Evolutionary conservation across 2,797 vertebrate species (phyloP).

Genomic region (Cryptoblepharus egeriae): DNA sequence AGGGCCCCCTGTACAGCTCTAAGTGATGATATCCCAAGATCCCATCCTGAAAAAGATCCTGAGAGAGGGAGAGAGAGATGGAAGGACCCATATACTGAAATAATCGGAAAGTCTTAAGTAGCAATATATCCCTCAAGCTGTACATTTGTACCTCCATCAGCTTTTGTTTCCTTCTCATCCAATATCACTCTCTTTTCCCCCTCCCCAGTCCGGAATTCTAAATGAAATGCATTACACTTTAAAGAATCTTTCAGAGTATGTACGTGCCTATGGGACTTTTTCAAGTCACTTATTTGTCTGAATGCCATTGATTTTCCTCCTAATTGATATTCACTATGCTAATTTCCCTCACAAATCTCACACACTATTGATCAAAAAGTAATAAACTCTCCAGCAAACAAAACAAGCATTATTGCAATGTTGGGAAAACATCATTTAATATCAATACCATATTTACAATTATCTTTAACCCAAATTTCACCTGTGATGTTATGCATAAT

Average conservation of each 20-base stretch:
- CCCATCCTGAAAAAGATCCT: not conserved
- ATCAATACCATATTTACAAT: constrained; percentile 90
- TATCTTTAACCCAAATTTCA: constrained; percentile 89
- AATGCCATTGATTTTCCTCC: constrained; percentile 90
- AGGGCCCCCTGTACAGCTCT: too few species aligned
- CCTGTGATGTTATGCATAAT: constrained; percentile 77
- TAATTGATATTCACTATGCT: constrained; percentile 96
- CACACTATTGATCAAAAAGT: constrained; percentile 91
- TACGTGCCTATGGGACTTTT: constrained; percentile 81
- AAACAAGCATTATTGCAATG: constrained; percentile 92
- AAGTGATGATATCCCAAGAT: not conserved
- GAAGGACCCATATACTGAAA: constrained; percentile 42
- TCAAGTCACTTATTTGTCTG: constrained; percentile 88
- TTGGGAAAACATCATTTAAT: constrained; percentile 93
- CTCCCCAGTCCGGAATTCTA: constrained; percentile 70
- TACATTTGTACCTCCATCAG: constrained; percentile 69
- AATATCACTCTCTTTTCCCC: constrained; percentile 41
- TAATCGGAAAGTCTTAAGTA: constrained; percentile 63
- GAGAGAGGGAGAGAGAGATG: not conserved
- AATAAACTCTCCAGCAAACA: constrained; percentile 92
- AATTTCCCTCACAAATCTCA: constrained; percentile 94
- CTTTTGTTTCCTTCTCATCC: constrained; percentile 61
- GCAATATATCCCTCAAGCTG: constrained; percentile 63
- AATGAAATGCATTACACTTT: constrained; percentile 81
- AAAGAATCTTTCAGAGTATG: constrained; percentile 73